Evolutionary conservation across 2,113 vertebrate species (phyloP), one percentile per base, ranked within the genome.

Genomic region (Pachypanchax playfairii): DNA sequence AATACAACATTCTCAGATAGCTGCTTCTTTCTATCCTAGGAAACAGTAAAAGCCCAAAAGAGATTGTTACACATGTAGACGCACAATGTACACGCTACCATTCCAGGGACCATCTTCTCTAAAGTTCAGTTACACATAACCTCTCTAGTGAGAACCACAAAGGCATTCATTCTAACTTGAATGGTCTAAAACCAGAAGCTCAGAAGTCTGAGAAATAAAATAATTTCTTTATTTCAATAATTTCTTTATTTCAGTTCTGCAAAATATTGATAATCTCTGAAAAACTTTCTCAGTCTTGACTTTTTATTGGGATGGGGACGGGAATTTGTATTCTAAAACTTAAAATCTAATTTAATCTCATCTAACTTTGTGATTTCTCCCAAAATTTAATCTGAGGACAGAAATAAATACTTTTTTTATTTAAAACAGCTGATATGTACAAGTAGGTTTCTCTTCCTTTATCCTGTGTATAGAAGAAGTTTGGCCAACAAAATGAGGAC

Each of bases 401-500:
- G n/a, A n/a, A n/a, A n/a, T n/a, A n/a, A n/a, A n/a, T n/a, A n/a
- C n/a, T n/a, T n/a, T n/a, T n/a, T n/a, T n/a, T n/a, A n/a, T n/a
- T n/a, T n/a, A n/a, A n/a, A n/a, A n/a, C n/a, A n/a, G n/a, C n/a
- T n/a, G n/a, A n/a, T n/a, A n/a, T n/a, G n/a, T n/a, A n/a, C n/a
- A n/a, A n/a, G n/a, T n/a, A n/a, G n/a, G n/a, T 80, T 70, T 39
- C 22, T 50, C 47, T 38, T 4, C 18, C 52, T 58, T 62, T 67
- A 20, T 31, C 26, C 46, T 51, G 9, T 46, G 43, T 63, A 36
- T 35, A 41, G 29, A 36, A 9, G 28, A 41, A n/a, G 0, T 67
- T 60, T 69, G 17, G 12, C 35, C 14, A 18, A 56, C 11, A 72
- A 65, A 80, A 74, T 65, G 28, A 63, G 51, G 57, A 72, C 61